Conservation (phyloP, 2,797 vertebrate species). For the Sebastes reedi region DNA sequence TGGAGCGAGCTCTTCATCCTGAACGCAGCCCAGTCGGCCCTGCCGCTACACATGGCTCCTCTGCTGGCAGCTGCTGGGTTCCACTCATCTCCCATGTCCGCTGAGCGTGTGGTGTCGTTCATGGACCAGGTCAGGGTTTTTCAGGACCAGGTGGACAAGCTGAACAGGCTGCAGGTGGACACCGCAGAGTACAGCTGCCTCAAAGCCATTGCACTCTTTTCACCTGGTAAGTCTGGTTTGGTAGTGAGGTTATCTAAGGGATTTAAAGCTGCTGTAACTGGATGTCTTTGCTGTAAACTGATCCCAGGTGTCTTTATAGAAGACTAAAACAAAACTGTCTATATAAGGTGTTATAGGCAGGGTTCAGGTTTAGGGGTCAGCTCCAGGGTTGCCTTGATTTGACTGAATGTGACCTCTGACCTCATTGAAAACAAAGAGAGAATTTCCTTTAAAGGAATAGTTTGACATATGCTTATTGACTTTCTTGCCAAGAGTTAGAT, state of each 20-base stretch:
- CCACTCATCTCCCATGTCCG: constrained; percentile 94
- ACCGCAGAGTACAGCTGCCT: constrained; percentile 96
- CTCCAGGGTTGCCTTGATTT: not conserved
- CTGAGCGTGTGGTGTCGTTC: constrained; percentile 94
- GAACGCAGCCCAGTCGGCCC: constrained; percentile 94
- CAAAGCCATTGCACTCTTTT: constrained; percentile 96
- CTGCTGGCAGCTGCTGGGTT: constrained; percentile 94
- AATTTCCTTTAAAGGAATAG: not conserved
- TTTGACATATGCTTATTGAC: not conserved
- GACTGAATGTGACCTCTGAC: constrained; percentile 24
- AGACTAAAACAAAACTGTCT: constrained; percentile 1
- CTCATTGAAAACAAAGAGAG: not conserved
- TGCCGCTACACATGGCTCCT: constrained; percentile 94
- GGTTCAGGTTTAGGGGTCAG: not conserved
- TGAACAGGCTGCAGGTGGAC: constrained; percentile 93
- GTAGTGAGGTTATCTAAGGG: not conserved
- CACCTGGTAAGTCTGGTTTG: constrained; percentile 82
- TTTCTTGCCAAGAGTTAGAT: not conserved
- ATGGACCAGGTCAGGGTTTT: constrained; percentile 98
- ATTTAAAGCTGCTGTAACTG: not conserved
- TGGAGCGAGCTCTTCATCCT: constrained; percentile 99
- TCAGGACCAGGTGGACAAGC: constrained; percentile 98
- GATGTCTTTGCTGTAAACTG: constrained; percentile 16
- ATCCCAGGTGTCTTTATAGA: not conserved
- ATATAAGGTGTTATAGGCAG: not conserved